These are phyloP conservation scores for Onychostoma macrolepis DNA, from an alignment of 2,113 vertebrate genomes.

Conservation along the genomic window DNA sequence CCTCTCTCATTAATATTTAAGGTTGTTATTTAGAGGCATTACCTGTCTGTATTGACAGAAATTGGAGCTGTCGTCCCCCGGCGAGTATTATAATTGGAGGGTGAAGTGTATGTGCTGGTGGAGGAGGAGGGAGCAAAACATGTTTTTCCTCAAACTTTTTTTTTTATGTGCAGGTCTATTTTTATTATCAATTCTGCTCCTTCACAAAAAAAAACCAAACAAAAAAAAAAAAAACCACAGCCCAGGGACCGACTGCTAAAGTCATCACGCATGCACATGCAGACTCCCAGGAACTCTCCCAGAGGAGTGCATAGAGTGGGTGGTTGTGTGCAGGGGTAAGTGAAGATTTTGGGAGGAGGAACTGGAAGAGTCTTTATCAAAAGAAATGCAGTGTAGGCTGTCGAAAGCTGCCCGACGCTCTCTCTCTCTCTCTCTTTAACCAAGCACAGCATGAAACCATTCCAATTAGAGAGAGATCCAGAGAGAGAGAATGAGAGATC, in stretches of 20 bases:
- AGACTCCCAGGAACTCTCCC: conserved; percentile 8
- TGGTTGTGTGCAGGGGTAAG: conserved; percentile 43
- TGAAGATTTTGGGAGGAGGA: conserved; percentile 42
- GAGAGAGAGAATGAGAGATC: conserved; percentile 22
- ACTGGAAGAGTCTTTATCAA: conserved; percentile 51
- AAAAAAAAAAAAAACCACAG: conserved; percentile 48
- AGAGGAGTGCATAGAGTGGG: conserved; percentile 19
- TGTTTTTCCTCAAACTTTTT: conserved; percentile 55
- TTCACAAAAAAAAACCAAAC: conserved; percentile 46
- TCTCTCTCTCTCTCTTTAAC: conserved; percentile 34
- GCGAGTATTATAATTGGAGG: conserved; percentile 74
- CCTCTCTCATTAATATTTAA: conserved; percentile 75
- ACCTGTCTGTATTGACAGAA: conserved; percentile 77
- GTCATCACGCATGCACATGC: conserved; percentile 28
- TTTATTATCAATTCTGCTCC: conserved; percentile 64
- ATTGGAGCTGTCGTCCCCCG: conserved; percentile 71
- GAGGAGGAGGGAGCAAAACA: conserved; percentile 35
- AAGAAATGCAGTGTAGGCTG: conserved; percentile 52
- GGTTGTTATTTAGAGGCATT: conserved; percentile 74
- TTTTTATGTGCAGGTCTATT: conserved; percentile 57
- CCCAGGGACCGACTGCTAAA: conserved; percentile 51
- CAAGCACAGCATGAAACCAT: conserved; percentile 40
- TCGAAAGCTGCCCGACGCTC: conserved; percentile 42
- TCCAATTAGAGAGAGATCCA: conserved; percentile 52
- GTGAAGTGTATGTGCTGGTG: conserved; percentile 48